These are phyloP conservation scores for Andricus curvator DNA, from an alignment of 2,888 invertebrate genomes.

Conservation along the genomic window DNA sequence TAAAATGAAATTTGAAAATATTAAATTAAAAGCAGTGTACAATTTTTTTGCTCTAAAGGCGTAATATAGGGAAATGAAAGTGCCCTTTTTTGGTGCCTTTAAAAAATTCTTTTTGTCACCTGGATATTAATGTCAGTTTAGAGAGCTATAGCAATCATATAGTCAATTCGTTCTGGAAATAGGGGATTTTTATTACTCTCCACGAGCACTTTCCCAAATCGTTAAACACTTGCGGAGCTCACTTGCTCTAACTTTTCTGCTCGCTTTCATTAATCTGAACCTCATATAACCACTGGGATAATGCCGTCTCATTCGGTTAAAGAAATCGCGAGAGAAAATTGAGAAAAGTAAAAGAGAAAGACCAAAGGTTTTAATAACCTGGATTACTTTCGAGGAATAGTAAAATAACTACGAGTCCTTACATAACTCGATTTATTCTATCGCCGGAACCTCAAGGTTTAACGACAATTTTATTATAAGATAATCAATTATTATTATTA, in stretches of 20 bases:
- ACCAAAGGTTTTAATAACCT: conserved; percentile 57
- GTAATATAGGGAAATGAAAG: too few relatives aligned
- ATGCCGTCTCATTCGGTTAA: conserved; percentile 6
- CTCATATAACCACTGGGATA: conserved; percentile 42
- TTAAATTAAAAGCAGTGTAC: neutral
- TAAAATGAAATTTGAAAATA: neutral
- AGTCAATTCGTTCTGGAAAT: conserved; percentile 6
- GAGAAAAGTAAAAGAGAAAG: conserved; percentile 42
- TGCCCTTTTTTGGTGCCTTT: too few relatives aligned
- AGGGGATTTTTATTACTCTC: conserved; percentile 32
- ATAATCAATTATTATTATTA: neutral
- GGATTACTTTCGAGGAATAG: conserved; percentile 47
- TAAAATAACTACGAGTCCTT: neutral
- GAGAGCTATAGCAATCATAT: neutral
- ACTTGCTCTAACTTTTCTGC: conserved; percentile 43
- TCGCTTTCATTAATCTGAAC: conserved; percentile 44
- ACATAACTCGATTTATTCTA: neutral
- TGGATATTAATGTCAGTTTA: neutral
- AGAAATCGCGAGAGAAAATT: conserved; percentile 4
- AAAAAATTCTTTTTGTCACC: neutral
- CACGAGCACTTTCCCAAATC: conserved; percentile 16
- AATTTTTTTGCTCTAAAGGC: neutral
- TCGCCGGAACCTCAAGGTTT: neutral
- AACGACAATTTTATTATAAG: neutral
- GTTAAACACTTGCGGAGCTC: conserved; percentile 18